Evolutionary conservation across 2,888 invertebrate genomes (phyloP), one percentile per base, ranked within the genome.

Genomic region (Athrips mouffetella): DNA sequence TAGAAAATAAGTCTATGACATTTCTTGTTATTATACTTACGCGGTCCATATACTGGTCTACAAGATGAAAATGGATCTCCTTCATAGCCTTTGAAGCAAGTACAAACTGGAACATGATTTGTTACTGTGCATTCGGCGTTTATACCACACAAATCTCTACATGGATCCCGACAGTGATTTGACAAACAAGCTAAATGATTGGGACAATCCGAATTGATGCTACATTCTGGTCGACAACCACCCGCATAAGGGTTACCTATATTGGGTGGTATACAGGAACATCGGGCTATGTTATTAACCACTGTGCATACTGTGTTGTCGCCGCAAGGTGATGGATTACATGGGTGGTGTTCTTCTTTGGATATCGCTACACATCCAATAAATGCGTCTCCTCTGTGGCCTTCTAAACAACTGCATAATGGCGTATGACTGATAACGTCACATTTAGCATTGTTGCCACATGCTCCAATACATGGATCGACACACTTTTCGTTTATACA

Each of bases 11-110:
- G 6, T 25, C 8, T 25, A 8, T 25, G 27, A 25, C 5, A 8
- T 7, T 25, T 25, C 8, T 13, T 8, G 2, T 25, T 16, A 4
- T 4, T 13, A 11, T 10, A 41, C 21, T 29, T 89, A 92, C 92
- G 78, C 74, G 79, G 73, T 57, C 73, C 67, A 51, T 89, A 84
- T 68, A 89, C 89, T 57, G 82, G 89, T 58, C 93, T 91, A 69
- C 96, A 96, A 3, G 94, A 92, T 11, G 91, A 91, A 71, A 95
- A 95, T 37, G 96, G 96, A 90, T 96, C 94, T 7, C 96, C 96
- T 57, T 92, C 91, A 62, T 91, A 93, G 21, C 95, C 95, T 54
- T 89, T 90, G 23, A 91, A 82, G 64, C 97, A 97, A 30, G 93
- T 91, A 70, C 97, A 97, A 5, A 93, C 91, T 13, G 96, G 96